Evolutionary conservation across 2,888 invertebrate genomes (phyloP), one percentile per base, ranked within the genome.

Genomic region (Omphaloscelis lunosa): DNA sequence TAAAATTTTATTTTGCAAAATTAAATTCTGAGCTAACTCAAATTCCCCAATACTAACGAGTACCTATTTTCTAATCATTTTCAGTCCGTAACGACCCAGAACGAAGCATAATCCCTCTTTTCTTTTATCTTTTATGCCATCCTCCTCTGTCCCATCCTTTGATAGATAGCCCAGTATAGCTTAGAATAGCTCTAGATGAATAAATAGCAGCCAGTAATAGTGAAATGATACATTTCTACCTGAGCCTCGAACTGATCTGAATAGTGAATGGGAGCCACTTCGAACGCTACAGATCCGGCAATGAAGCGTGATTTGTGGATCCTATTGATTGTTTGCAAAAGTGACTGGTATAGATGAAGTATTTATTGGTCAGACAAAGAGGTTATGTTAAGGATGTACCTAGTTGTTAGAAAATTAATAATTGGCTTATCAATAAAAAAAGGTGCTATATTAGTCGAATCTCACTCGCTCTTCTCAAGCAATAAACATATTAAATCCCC

Each of bases 181-280:
- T 75, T 27, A 39, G 23, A 45, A 29, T 39, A n/a, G 34, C 62
- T 58, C 65, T 62, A 48, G 67, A 74, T 72, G 75, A 84, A 86
- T 83, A 79, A 86, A 84, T 78, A 78, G 75, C 15, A 79, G 29
- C 56, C 72, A 75, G 75, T 86, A 77, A 84, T 86, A 79, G 63
- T 72, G 73, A 68, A 83, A 80, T 84, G 84, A 81, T 86, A 86
- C 71, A 88, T 88, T 75, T 75, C 80, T 79, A 77, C 78, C 84
- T 74, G 77, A 72, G 72, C 62, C 77, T 86, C 63, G 62, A 45
- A 77, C 63, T 79, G 79, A 74, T 84, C 71, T 86, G 88, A 86
- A 86, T 87, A 82, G 85, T 85, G 88, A 87, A 85, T 88, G 70
- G 80, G 67, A 53, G 66, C 71, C 76, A 75, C 71, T 88, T 88